phyloP scores from a whole-genome alignment of 2,888 invertebrate genomes.

The Drosophila testacea region DNA sequence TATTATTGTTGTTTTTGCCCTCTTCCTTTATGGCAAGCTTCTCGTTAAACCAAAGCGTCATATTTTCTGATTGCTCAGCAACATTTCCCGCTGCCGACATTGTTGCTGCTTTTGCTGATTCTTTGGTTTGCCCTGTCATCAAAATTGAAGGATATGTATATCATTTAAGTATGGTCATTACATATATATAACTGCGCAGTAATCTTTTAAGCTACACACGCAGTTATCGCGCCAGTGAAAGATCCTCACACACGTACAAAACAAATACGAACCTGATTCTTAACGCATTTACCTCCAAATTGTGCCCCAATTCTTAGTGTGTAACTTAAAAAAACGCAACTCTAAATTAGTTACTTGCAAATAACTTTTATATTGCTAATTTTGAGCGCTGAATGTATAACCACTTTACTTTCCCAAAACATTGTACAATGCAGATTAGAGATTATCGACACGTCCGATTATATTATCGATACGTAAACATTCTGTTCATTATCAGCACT shows the following conservation, averaged over 20 bases:
- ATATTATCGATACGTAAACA: background rate
- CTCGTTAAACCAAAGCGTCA: constrained; percentile 49
- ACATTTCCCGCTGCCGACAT: constrained; percentile 55
- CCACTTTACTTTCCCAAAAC: constrained; percentile 31
- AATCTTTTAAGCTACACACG: constrained; percentile 23
- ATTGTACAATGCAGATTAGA: constrained; percentile 37
- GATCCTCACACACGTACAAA: constrained; percentile 29
- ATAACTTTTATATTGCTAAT: constrained; percentile 29
- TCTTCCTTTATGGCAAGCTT: constrained; percentile 25
- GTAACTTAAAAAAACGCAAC: background rate
- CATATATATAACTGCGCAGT: constrained; percentile 53
- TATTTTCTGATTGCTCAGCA: constrained; percentile 55
- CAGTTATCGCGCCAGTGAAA: constrained; percentile 32
- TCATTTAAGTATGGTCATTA: constrained; percentile 9
- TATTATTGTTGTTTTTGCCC: constrained; percentile 4
- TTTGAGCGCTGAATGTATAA: constrained; percentile 25
- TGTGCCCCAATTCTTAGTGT: constrained; percentile 1
- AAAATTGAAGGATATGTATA: constrained; percentile 30
- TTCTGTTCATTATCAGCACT: constrained; percentile 10
- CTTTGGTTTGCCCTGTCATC: constrained; percentile 21
- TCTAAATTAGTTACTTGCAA: constrained; percentile 4
- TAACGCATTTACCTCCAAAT: background rate
- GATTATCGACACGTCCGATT: constrained; percentile 21
- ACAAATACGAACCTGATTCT: constrained; percentile 14
- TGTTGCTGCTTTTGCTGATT: background rate